phyloP scores from a whole-genome alignment of 2,113 vertebrate genomes.

The Gracilinanus agilis region DNA sequence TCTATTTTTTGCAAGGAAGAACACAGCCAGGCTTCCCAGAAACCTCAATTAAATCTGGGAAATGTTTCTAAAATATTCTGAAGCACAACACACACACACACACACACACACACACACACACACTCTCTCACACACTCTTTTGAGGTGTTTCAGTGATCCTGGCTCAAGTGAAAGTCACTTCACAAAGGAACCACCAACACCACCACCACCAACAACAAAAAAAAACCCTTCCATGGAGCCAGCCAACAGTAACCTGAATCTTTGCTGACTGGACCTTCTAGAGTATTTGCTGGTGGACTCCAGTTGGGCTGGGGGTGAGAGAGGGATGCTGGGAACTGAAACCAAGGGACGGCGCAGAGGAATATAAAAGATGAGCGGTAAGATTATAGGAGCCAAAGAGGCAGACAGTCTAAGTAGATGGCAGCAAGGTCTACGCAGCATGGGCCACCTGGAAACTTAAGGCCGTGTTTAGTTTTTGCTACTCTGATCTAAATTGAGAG shows the following conservation, averaged over 20 bases:
- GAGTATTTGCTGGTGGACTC: background rate
- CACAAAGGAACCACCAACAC: background rate
- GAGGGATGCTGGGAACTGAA: background rate
- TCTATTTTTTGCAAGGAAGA: constrained; percentile 78
- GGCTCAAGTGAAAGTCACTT: constrained; percentile 50
- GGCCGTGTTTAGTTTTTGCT: background rate
- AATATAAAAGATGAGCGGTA: background rate
- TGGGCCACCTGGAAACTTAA: background rate
- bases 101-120: constrained; percentile 61
- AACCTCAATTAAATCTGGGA: constrained; percentile 80
- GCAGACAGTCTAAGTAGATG: background rate
- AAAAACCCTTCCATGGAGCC: background rate
- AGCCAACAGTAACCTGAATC: background rate
- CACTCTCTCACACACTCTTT: constrained; percentile 61
- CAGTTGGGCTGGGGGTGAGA: background rate
- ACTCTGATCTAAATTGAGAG: background rate
- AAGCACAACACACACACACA: constrained; percentile 64
- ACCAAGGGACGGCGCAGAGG: background rate
- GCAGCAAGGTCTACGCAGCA: background rate
- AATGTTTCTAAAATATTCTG: constrained; percentile 75
- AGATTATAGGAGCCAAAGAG: background rate
- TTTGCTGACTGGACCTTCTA: background rate
- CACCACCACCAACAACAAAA: background rate
- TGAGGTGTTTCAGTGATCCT: constrained; percentile 56
- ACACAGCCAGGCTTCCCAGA: constrained; percentile 80